Conservation (phyloP, 2,888 invertebrate genomes). For the Orgyia antiqua region DNA sequence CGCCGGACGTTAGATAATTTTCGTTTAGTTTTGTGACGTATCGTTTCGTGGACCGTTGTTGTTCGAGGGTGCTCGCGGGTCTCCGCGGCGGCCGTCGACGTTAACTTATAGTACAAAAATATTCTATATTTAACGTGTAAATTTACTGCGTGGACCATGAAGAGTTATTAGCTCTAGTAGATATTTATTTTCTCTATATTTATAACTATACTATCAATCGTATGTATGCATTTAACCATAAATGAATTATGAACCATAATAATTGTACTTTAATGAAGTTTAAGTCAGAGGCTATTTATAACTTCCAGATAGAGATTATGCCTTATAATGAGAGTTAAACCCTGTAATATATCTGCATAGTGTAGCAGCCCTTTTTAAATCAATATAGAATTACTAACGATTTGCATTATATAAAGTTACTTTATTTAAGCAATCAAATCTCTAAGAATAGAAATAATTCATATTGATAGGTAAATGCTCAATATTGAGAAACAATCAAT, state of each 20-base stretch:
- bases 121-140: conserved; percentile 64
- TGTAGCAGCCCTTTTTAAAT: too few relatives aligned
- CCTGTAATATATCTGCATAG: neutral
- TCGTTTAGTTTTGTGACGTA: conserved; percentile 15
- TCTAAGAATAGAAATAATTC: too few relatives aligned
- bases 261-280: conserved; percentile 46
- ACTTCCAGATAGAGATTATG: conserved; percentile 27
- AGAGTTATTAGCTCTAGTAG: conserved; percentile 59
- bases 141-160: conserved; percentile 70
- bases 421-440: too few relatives aligned
- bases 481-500: too few relatives aligned
- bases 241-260: conserved; percentile 50
- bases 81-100: conserved; percentile 33
- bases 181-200: conserved; percentile 69
- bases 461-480: too few relatives aligned
- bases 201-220: conserved; percentile 56
- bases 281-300: conserved; percentile 45
- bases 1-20: conserved; percentile 22
- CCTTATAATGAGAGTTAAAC: conserved; percentile 14
- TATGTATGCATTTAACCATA: conserved; percentile 65
- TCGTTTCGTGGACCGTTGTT: conserved; percentile 16
- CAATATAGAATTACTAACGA: too few relatives aligned
- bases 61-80: conserved; percentile 11
- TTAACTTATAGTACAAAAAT: conserved; percentile 71
- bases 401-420: too few relatives aligned